Percentiles rank a stretch among this genome's conserved stretches.
Evolutionary conservation across 2,888 invertebrate genomes (phyloP).

Genomic region (Apeira syringaria): DNA sequence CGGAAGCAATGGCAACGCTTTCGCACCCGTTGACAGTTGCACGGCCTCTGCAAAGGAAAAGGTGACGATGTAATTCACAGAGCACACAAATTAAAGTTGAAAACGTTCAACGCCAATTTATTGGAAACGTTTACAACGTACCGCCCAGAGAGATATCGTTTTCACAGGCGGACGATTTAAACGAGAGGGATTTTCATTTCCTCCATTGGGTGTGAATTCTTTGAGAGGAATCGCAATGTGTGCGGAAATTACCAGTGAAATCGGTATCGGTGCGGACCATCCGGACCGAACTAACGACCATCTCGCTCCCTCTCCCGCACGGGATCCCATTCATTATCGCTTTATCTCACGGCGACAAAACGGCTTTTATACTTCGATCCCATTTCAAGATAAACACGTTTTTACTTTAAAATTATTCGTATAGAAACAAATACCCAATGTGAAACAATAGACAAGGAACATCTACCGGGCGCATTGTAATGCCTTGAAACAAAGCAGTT

Average conservation of each 20-base stretch:
- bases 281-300: slow-evolving; percentile 46
- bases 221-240: slow-evolving; percentile 51
- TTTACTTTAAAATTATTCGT: slow-evolving; percentile 23
- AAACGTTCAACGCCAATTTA: slow-evolving; percentile 27
- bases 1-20: slow-evolving; percentile 97
- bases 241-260: slow-evolving; percentile 70
- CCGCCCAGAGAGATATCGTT: slow-evolving; percentile 43
- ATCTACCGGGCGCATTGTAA: slow-evolving; percentile 45
- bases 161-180: slow-evolving; percentile 57
- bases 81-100: slow-evolving; percentile 23
- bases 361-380: slow-evolving; percentile 16
- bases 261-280: slow-evolving; percentile 55
- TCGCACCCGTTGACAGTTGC: slow-evolving; percentile 94
- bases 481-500: slow-evolving; percentile 54
- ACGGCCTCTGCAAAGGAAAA: slow-evolving; percentile 90
- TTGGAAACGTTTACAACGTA: slow-evolving; percentile 28
- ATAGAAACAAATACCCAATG: slow-evolving; percentile 20
- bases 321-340: slow-evolving; percentile 31
- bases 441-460: slow-evolving; percentile 36
- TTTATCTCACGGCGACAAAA: slow-evolving; percentile 21
- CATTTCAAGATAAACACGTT: slow-evolving; percentile 21
- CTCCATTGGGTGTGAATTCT: slow-evolving; percentile 53
- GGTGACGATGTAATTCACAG: slow-evolving; percentile 36
- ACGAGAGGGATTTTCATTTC: slow-evolving; percentile 68
- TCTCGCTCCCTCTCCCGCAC: slow-evolving; percentile 27